Conservation (phyloP, 2,113 vertebrate genomes). For the Sinocyclocheilus grahami region DNA sequence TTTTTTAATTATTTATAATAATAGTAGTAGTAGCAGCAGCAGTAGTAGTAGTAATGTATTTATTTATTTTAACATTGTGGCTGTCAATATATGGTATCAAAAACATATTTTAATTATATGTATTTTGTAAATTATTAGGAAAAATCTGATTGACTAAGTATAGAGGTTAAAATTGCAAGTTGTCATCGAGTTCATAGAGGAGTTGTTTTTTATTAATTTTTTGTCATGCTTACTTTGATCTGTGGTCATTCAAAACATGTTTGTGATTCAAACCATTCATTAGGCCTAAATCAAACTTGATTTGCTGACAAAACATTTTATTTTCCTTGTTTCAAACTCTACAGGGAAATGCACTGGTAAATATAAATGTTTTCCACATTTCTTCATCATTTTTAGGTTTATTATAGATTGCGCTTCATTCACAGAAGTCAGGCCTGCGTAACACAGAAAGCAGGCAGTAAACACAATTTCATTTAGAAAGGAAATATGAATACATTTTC, state of each 20-base stretch:
- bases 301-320: conserved; percentile 7
- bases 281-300: background rate
- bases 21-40: too few relatives aligned
- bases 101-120: background rate
- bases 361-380: background rate
- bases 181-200: background rate
- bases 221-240: background rate
- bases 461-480: background rate
- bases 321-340: background rate
- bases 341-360: background rate
- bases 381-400: background rate
- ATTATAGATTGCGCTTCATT: background rate
- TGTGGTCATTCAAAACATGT: conserved; percentile 10
- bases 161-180: background rate
- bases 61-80: background rate
- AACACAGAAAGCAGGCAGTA: background rate
- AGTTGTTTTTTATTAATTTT: background rate
- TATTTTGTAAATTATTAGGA: background rate
- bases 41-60: too few relatives aligned
- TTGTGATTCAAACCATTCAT: conserved; percentile 19
- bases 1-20: too few relatives aligned
- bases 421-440: background rate
- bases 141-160: conserved; percentile 23
- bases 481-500: background rate
- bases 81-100: background rate